A percentile compares a stretch with the other conserved stretches of the same genome.
phyloP scores from a whole-genome alignment of 64 coral and sea anemone species.

The Dendronephthya gigantea region DNA sequence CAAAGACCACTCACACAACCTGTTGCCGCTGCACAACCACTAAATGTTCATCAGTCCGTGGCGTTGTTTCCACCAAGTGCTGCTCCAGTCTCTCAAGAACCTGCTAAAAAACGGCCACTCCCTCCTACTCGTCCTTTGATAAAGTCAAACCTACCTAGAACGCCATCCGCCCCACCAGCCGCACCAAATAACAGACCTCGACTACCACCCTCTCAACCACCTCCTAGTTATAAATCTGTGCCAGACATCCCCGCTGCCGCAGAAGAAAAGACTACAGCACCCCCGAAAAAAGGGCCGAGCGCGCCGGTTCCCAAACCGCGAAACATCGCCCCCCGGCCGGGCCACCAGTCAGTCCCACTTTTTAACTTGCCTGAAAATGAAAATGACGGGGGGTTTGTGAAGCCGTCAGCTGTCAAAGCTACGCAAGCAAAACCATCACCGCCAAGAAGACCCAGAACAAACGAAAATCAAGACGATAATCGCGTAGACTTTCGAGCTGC shows the following conservation, averaged over 20 bases:
- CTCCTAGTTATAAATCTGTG: background rate
- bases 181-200: background rate
- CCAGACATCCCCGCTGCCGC: background rate
- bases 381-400: background rate
- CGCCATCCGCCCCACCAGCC: background rate
- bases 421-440: background rate
- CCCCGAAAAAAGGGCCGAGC: background rate
- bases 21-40: background rate
- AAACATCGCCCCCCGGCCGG: background rate
- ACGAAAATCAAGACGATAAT: background rate
- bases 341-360: background rate
- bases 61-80: background rate
- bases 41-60: background rate
- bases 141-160: background rate
- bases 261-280: background rate
- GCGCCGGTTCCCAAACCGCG: background rate
- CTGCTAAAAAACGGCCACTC: background rate
- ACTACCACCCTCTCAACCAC: background rate
- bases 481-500: constrained; percentile 2
- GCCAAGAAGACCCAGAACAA: background rate
- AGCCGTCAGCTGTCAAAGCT: constrained; percentile 3
- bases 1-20: background rate
- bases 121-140: background rate
- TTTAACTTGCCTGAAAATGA: background rate
- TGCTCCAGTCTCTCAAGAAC: background rate